These are phyloP conservation scores for Gouania willdenowi DNA, from an alignment of 2,797 vertebrate genomes.

Conservation along the genomic window DNA sequence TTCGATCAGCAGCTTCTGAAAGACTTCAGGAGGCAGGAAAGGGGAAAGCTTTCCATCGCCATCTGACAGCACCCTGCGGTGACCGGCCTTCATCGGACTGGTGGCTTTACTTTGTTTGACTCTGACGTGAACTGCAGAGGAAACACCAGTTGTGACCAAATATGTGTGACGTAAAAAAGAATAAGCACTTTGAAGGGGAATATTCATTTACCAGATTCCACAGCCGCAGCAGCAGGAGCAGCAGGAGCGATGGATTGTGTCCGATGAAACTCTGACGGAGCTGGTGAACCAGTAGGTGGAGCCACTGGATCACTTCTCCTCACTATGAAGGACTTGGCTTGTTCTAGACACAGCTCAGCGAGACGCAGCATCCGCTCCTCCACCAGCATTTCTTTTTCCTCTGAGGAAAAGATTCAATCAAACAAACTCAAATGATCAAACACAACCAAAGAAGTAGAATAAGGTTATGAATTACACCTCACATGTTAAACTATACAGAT, in stretches of 20 bases:
- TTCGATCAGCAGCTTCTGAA: conserved; percentile 83
- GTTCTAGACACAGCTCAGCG: conserved; percentile 91
- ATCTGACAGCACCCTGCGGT: conserved; percentile 77
- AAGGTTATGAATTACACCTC: no score
- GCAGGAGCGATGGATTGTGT: no score
- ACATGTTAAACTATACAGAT: no score
- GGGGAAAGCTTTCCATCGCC: conserved; percentile 73
- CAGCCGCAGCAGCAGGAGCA: not conserved
- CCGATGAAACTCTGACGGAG: conserved; percentile 5
- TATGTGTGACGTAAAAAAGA: no score
- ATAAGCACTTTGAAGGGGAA: no score
- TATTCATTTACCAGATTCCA: conserved; percentile 33
- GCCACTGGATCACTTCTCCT: conserved; percentile 31
- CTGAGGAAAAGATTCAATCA: no score
- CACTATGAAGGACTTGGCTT: conserved; percentile 83
- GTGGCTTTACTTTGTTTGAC: not conserved
- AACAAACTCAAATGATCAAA: no score
- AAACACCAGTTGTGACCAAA: not conserved
- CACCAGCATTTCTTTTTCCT: conserved; percentile 71
- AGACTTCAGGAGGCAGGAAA: conserved; percentile 88
- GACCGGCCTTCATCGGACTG: conserved; percentile 49
- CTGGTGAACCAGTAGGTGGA: conserved; percentile 2
- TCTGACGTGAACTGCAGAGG: not conserved
- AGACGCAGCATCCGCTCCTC: conserved; percentile 88
- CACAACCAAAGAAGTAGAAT: no score